Evolutionary conservation across 2,113 vertebrate genomes (phyloP).

Genomic region (Elephantulus edwardii): DNA sequence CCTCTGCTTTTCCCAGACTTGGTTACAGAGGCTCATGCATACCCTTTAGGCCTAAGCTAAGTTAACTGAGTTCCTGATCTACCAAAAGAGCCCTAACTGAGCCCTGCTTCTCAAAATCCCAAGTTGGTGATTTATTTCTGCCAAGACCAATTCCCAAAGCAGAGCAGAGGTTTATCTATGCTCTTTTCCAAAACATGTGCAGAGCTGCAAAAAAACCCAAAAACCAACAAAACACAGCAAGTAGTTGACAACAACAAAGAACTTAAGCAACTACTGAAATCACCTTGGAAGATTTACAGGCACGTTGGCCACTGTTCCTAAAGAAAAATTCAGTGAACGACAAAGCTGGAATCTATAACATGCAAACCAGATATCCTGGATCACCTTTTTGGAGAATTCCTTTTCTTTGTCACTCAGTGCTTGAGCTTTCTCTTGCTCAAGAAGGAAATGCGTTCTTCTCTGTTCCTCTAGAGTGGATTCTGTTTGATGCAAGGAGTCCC

Average conservation of each 20-base stretch:
- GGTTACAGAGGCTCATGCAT: neutral
- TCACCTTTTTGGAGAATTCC: slow-evolving; percentile 93
- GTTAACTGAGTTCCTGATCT: neutral
- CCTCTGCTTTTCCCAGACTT: slow-evolving; percentile 8
- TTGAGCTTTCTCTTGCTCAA: slow-evolving; percentile 87
- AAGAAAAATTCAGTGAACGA: neutral
- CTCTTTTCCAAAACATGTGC: neutral
- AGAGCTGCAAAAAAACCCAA: slow-evolving; percentile 27
- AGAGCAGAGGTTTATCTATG: neutral
- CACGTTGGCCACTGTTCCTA: neutral
- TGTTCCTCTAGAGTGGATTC: slow-evolving; percentile 89
- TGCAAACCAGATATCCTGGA: neutral
- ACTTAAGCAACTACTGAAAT: neutral
- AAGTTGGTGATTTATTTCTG: slow-evolving; percentile 42
- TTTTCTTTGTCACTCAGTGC: slow-evolving; percentile 90
- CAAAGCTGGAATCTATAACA: neutral
- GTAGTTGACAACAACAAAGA: neutral
- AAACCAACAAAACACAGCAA: neutral
- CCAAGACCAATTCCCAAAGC: neutral
- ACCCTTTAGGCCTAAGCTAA: neutral
- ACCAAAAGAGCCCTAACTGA: neutral
- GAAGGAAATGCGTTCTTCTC: slow-evolving; percentile 84
- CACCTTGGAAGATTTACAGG: neutral
- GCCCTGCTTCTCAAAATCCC: slow-evolving; percentile 42
- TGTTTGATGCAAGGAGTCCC: slow-evolving; percentile 91